A percentile compares a stretch with the other conserved stretches of the same genome.
Evolutionary conservation across 2,888 invertebrate genomes (phyloP).

Genomic region (Hirtodrosophila duncani): DNA sequence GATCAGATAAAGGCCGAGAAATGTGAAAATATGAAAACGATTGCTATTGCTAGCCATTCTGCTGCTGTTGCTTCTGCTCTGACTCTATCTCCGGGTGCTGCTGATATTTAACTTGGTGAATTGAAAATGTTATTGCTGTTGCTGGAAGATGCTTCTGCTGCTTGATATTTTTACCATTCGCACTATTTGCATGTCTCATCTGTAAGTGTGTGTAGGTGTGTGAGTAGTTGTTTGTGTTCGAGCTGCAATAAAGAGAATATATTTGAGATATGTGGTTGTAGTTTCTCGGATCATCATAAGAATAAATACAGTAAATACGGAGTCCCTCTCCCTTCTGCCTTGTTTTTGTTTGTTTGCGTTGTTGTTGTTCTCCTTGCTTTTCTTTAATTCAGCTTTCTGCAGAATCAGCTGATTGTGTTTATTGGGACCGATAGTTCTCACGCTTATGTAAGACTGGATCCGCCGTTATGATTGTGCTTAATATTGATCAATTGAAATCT

Average conservation of each 20-base stretch:
- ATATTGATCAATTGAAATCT: slow-evolving; percentile 46
- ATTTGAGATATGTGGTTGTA: too few species aligned
- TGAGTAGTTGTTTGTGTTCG: slow-evolving; percentile 6
- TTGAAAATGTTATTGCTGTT: slow-evolving; percentile 33
- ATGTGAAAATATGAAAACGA: slow-evolving; percentile 35
- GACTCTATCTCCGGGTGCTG: slow-evolving; percentile 32
- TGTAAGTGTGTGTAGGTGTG: slow-evolving; percentile 26
- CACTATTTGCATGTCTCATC: slow-evolving; percentile 68
- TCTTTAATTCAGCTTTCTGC: slow-evolving; percentile 1
- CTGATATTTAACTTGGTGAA: slow-evolving; percentile 23
- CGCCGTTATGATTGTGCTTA: slow-evolving; percentile 35
- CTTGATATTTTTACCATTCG: slow-evolving; percentile 47
- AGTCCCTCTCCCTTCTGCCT: slow-evolving; percentile 19
- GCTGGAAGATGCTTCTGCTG: slow-evolving; percentile 35
- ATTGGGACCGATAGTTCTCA: slow-evolving; percentile 32
- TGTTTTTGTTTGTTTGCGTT: slow-evolving; percentile 2
- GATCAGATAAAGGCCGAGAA: slow-evolving; percentile 53
- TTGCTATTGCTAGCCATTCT: slow-evolving; percentile 37
- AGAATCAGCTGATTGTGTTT: slow-evolving; percentile 46
- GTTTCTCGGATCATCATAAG: too few species aligned
- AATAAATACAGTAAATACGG: slow-evolving; percentile 17
- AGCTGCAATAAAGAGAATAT: slow-evolving; percentile 31
- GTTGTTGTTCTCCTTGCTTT: slow-evolving; percentile 8
- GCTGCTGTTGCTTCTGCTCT: slow-evolving; percentile 23
- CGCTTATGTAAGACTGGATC: slow-evolving; percentile 10